Evolutionary conservation across 2,113 vertebrate species (phyloP).

Genomic region (Alethe castanea): DNA sequence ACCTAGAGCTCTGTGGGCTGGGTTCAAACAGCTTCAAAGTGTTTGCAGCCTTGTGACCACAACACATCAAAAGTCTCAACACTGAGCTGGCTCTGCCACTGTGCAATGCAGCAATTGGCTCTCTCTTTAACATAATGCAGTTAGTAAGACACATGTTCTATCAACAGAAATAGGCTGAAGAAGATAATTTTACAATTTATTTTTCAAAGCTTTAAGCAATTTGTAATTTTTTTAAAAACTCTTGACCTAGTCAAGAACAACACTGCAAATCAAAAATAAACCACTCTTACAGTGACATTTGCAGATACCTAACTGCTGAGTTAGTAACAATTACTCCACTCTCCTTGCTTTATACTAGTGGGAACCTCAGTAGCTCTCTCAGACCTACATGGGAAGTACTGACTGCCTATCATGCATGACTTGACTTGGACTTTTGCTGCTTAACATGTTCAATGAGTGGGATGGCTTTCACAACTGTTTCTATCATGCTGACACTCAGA

Average conservation of each 20-base stretch:
- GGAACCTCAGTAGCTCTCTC: not conserved
- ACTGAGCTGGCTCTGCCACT: not conserved
- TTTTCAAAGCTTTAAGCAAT: not conserved
- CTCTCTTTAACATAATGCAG: not conserved
- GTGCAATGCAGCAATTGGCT: accelerated
- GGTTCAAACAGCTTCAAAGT: not conserved
- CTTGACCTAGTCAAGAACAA: not conserved
- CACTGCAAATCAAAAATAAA: not conserved
- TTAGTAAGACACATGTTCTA: not conserved
- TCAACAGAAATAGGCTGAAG: not conserved
- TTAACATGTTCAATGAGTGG: accelerated
- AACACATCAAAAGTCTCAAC: not conserved
- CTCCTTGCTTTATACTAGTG: not conserved
- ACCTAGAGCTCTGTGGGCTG: not conserved
- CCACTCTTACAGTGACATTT: not conserved
- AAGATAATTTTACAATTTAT: not conserved
- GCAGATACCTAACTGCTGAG: not conserved
- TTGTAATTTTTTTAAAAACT: not conserved
- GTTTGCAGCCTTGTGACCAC: not conserved
- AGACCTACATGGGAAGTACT: not conserved
- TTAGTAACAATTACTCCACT: not conserved
- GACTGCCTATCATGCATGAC: not conserved
- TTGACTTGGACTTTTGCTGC: not conserved
- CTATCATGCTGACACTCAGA: not conserved
- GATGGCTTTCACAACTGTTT: not conserved